Conservation (phyloP, 1,140 invertebrate genomes). For the Solenopsis fugax region DNA sequence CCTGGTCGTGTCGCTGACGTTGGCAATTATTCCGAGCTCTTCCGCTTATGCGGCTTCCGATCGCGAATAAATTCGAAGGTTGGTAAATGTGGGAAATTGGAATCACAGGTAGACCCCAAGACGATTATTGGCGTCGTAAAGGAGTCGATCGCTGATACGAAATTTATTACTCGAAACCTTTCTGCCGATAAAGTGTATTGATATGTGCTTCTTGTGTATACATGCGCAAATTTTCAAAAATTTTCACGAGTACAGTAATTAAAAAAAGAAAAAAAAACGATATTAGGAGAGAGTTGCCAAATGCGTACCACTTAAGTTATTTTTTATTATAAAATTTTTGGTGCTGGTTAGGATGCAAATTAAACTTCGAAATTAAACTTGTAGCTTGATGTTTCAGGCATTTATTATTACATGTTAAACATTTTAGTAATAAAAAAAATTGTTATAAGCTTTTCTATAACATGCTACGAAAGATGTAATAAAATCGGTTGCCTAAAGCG, state of each 20-base stretch:
- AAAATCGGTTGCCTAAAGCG: too few species aligned
- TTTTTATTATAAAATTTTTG: too few species aligned
- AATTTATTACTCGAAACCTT: conserved; percentile 60
- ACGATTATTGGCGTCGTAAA: conserved; percentile 66
- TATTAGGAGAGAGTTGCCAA: too few species aligned
- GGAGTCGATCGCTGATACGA: conserved; percentile 45
- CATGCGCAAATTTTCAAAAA: neutral
- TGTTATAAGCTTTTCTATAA: too few species aligned
- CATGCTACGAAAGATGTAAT: too few species aligned
- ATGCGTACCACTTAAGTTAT: too few species aligned
- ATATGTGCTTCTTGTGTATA: neutral
- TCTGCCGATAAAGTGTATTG: neutral
- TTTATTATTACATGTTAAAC: too few species aligned
- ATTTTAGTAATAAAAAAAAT: too few species aligned
- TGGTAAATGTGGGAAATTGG: conserved; percentile 13
- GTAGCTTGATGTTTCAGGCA: too few species aligned
- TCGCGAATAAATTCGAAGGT: conserved; percentile 34
- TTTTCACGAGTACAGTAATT: neutral
- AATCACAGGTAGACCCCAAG: conserved; percentile 26
- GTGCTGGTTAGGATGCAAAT: too few species aligned
- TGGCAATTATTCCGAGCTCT: conserved; percentile 27
- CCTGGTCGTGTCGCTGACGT: neutral
- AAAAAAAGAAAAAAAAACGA: conserved; percentile 8
- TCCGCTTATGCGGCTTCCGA: conserved; percentile 5
- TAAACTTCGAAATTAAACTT: too few species aligned